phyloP scores from a whole-genome alignment of 2,113 vertebrate species.

The Hippoglossus stenolepis region DNA sequence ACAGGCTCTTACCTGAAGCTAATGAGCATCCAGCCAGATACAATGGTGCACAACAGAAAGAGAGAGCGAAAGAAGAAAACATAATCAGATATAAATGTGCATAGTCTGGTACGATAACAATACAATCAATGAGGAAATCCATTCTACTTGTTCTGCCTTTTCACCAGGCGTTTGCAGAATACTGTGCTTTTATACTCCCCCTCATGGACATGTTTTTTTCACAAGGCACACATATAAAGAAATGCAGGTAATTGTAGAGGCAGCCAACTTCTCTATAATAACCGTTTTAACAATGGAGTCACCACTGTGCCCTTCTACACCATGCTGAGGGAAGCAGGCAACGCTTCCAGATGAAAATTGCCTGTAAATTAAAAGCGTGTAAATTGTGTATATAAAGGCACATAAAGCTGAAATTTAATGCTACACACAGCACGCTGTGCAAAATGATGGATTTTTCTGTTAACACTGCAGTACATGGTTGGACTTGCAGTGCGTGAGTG shows the following conservation, averaged over 20 bases:
- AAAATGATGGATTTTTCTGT: slow-evolving; percentile 36
- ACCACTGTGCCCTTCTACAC: slow-evolving; percentile 18
- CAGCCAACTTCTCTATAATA: slow-evolving; percentile 31
- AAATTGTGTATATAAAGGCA: slow-evolving; percentile 33
- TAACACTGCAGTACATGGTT: slow-evolving; percentile 24
- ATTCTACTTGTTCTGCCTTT: background rate
- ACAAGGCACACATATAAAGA: slow-evolving; percentile 11
- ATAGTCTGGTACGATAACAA: background rate
- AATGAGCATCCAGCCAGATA: slow-evolving; percentile 13
- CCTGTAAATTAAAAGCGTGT: slow-evolving; percentile 47
- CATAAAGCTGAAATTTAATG: background rate
- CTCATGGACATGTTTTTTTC: background rate
- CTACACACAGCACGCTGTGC: slow-evolving; percentile 26
- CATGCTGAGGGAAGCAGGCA: slow-evolving; percentile 15
- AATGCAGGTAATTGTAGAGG: slow-evolving; percentile 3
- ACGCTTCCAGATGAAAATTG: slow-evolving; percentile 44
- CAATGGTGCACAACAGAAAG: background rate
- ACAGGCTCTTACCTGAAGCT: slow-evolving; percentile 76
- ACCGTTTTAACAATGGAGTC: slow-evolving; percentile 45
- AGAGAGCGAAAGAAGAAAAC: slow-evolving; percentile 11
- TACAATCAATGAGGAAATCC: background rate
- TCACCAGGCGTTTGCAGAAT: slow-evolving; percentile 5
- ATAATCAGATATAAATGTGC: background rate
- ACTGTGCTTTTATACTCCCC: slow-evolving; percentile 13
- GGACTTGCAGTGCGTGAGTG: slow-evolving; percentile 2